A percentile compares a stretch with the other conserved stretches of the same genome.
phyloP scores from a whole-genome alignment of 2,113 vertebrate species.

The Coptodon bakossiorum region DNA sequence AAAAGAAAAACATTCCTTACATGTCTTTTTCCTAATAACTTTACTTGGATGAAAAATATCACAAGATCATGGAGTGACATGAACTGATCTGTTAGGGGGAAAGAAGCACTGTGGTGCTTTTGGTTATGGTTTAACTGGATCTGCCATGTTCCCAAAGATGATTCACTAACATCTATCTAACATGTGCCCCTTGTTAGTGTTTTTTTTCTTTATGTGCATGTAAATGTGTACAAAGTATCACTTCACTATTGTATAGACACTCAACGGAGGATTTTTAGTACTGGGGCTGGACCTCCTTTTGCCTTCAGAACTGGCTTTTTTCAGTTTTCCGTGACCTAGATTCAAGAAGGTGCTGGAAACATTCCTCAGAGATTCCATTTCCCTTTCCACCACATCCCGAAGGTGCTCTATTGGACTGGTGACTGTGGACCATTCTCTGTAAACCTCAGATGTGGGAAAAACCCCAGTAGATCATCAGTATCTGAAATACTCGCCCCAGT shows the following conservation, averaged over 20 bases:
- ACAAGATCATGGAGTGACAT: neutral
- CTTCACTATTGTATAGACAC: neutral
- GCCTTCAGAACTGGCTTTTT: neutral
- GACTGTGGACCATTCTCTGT: neutral
- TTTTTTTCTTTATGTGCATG: neutral
- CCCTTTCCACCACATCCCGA: neutral
- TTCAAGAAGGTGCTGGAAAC: neutral
- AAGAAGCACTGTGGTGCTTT: neutral
- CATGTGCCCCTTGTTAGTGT: neutral
- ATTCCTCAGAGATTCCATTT: neutral
- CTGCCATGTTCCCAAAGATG: neutral
- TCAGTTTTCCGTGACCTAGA: neutral
- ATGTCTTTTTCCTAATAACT: neutral
- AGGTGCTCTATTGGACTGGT: neutral
- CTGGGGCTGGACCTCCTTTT: neutral
- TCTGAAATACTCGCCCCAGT: neutral
- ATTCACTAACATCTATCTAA: neutral
- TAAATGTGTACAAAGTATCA: neutral
- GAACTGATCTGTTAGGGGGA: neutral
- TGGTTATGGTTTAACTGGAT: neutral
- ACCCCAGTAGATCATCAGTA: neutral
- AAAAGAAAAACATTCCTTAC: neutral
- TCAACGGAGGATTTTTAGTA: fast-evolving
- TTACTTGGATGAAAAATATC: neutral
- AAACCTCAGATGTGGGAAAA: neutral